Evolutionary conservation across 2,888 invertebrate species (phyloP).

Genomic region (Cosmia pyralina): DNA sequence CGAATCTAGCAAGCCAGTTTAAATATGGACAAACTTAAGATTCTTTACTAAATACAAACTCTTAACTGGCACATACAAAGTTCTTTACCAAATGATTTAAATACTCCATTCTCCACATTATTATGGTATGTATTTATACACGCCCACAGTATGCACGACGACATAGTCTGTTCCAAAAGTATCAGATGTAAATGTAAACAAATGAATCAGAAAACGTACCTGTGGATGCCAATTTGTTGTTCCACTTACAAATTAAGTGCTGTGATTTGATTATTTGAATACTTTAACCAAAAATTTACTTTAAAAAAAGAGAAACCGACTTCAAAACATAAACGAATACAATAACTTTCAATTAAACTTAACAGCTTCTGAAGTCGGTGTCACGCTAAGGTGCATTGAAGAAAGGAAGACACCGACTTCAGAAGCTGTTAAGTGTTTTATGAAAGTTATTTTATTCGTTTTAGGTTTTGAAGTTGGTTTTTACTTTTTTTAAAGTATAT

Average conservation of each 20-base stretch:
- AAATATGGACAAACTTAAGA: neutral
- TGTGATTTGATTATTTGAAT: neutral
- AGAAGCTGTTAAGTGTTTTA: too few species aligned
- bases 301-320: too few species aligned
- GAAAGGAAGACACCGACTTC: too few species aligned
- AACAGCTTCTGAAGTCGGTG: too few species aligned
- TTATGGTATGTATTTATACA: conserved; percentile 45
- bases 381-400: too few species aligned
- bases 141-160: conserved; percentile 42
- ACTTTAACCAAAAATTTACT: neutral
- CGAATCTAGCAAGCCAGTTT: neutral
- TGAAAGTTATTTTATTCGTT: too few species aligned
- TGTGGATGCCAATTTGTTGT: neutral
- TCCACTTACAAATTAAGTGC: neutral
- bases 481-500: too few species aligned
- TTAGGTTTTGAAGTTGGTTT: too few species aligned
- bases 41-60: conserved; percentile 12
- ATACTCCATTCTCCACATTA: conserved; percentile 26
- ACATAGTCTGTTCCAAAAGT: neutral
- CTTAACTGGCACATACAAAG: conserved; percentile 25
- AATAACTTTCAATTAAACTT: too few species aligned
- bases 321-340: too few species aligned
- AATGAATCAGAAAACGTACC: neutral
- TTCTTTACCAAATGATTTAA: conserved; percentile 47
- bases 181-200: neutral